Evolutionary conservation across 1,140 invertebrate genomes (phyloP).

Genomic region (Drosophila willistoni): DNA sequence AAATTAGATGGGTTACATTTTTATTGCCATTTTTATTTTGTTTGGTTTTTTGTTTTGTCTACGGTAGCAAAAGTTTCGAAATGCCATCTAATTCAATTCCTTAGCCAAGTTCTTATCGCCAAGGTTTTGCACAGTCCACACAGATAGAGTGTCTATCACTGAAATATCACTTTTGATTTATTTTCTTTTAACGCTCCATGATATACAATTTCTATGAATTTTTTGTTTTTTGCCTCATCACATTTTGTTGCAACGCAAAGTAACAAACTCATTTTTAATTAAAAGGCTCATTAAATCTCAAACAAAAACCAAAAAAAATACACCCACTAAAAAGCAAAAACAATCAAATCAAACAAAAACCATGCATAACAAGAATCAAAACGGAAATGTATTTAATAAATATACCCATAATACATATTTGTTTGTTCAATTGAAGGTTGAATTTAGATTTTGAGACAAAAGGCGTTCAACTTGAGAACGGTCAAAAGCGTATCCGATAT

Average conservation of each 20-base stretch:
- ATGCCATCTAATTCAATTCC: not conserved
- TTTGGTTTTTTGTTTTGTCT: not conserved
- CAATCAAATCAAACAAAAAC: conserved; percentile 27
- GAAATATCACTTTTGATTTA: conserved; percentile 3
- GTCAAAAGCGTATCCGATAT: conserved; percentile 24
- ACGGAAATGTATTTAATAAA: conserved; percentile 70
- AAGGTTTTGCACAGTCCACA: not conserved
- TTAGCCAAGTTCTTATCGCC: not conserved
- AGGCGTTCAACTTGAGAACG: conserved; percentile 23
- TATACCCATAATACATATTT: conserved; percentile 53
- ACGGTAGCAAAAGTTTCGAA: not conserved
- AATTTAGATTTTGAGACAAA: conserved; percentile 40
- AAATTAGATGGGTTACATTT: not conserved
- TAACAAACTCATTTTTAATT: conserved; percentile 39
- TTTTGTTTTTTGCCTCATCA: not conserved
- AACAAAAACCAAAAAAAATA: conserved; percentile 9
- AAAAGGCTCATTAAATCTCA: conserved; percentile 29
- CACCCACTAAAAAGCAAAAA: conserved; percentile 14
- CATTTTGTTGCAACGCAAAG: conserved; percentile 29
- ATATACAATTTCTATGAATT: conserved; percentile 9
- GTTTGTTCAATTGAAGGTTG: conserved; percentile 64
- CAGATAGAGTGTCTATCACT: not conserved
- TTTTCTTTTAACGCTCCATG: conserved; percentile 4
- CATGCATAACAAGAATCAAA: conserved; percentile 55
- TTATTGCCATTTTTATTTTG: not conserved